Base-by-base conservation (phyloP, 2,888 invertebrate genomes). In the Palloptera scutellata region DNA sequence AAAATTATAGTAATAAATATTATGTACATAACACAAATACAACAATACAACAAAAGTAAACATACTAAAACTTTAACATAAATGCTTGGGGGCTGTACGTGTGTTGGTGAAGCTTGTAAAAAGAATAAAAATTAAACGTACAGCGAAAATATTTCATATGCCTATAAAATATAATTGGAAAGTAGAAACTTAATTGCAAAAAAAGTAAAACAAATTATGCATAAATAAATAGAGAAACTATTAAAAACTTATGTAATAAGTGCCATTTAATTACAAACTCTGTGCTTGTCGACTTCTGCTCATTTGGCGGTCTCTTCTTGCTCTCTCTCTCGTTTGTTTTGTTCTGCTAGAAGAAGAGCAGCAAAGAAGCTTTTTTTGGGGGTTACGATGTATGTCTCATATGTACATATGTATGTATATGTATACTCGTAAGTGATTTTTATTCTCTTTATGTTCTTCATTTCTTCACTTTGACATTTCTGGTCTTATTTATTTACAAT, bases 211-310 rank as follows among this genome's bases (percentile, higher is more conserved):
- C 41, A 17, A 67, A 40, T 42, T 65, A 41, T 20, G 52, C 64
- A 30, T 67, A 63, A 58, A 62, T 61, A 67, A 67, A 63, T 61
- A 43, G 13, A 68, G 65, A 67, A 73, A 73, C 70, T 74, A 74
- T 76, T 76, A 70, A 72, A 40, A 70, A 72, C 74, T 77, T 77
- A 77, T 75, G 77, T 77, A 77, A 77, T 75, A 75, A 76, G 74
- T 76, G 75, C 74, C 75, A 73, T 73, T 68, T 68, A 68, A 48
- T 48, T 48, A 48, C 10, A 48, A 48, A 11, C 48, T 48, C 12
- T 48, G 15, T 48, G 13, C 20, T 59, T 63, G 9, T 55, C 12
- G 41, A 13, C 42, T 11, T 51, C n/a, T 17, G 12, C 20, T 17
- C 20, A 54, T 54, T 11, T 54, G 13, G 17, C 54, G 12, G 54